Conservation (phyloP, 2,888 invertebrate species). For the Acronicta psi region DNA sequence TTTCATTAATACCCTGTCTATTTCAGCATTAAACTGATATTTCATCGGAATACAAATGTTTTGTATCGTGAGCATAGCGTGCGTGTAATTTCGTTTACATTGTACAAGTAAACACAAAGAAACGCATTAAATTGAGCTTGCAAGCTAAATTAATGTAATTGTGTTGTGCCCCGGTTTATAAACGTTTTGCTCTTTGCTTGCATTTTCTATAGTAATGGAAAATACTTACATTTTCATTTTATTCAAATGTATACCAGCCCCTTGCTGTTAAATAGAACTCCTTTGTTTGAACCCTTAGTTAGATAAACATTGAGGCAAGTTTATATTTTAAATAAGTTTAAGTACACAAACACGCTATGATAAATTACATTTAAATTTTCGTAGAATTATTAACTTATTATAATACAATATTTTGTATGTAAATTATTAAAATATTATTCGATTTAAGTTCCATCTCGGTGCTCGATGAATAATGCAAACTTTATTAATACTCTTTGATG, state of each 20-base stretch:
- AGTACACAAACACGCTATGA: not conserved
- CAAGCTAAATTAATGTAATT: slow-evolving; percentile 7
- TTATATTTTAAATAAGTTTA: not conserved
- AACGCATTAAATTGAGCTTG: slow-evolving; percentile 23
- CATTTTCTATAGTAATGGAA: not conserved
- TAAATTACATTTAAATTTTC: not conserved
- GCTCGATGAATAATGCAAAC: slow-evolving; percentile 15
- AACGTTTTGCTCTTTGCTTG: too few species aligned
- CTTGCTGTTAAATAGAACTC: too few species aligned
- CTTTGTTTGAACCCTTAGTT: too few species aligned
- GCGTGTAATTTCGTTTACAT: slow-evolving; percentile 25
- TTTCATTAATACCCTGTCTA: too few species aligned
- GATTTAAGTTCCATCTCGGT: not conserved
- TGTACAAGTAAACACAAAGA: slow-evolving; percentile 17
- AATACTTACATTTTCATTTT: not conserved
- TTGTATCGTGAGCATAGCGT: slow-evolving; percentile 27
- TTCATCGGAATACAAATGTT: slow-evolving; percentile 27
- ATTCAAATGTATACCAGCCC: too few species aligned
- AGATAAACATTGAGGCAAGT: too few species aligned
- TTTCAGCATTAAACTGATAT: not conserved
- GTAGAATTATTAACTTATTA: not conserved
- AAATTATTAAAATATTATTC: slow-evolving; percentile 6
- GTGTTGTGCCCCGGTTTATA: not conserved
- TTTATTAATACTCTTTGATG: slow-evolving; percentile 9
- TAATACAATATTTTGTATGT: slow-evolving; percentile 2